Evolutionary conservation across 2,888 invertebrate genomes (phyloP).

Genomic region (Melitaea athalia): DNA sequence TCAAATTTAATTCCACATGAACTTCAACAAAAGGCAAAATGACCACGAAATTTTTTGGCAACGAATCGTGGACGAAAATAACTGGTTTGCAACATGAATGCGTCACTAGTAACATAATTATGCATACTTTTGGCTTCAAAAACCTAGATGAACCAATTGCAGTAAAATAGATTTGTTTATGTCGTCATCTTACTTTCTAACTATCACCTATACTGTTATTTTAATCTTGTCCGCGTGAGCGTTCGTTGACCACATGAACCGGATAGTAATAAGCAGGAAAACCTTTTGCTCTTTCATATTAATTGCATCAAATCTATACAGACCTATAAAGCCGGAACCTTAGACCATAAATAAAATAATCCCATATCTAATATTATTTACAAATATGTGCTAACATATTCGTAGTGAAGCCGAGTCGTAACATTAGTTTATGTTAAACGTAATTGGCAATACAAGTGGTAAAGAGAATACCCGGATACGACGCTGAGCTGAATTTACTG

Average conservation of each 20-base stretch:
- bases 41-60: slow-evolving; percentile 29
- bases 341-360: neutral
- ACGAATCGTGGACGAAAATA: slow-evolving; percentile 18
- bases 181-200: neutral
- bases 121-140: neutral
- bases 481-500: slow-evolving; percentile 37
- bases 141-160: neutral
- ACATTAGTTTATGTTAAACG: slow-evolving; percentile 33
- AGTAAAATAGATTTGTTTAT: neutral
- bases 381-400: neutral
- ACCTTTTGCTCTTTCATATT: too few relatives aligned
- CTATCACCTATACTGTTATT: neutral
- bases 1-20: slow-evolving; percentile 24
- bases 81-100: slow-evolving; percentile 11
- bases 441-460: slow-evolving; percentile 32
- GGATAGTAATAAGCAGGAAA: too few relatives aligned
- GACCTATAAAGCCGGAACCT: too few relatives aligned
- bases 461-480: slow-evolving; percentile 28
- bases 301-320: too few relatives aligned
- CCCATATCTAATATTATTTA: neutral
- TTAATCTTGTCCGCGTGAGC: too few relatives aligned
- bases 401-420: slow-evolving; percentile 19
- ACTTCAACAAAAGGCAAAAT: slow-evolving; percentile 26
- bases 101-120: neutral
- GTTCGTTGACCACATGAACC: too few relatives aligned